A percentile compares a stretch with the other conserved stretches of the same genome.
These are phyloP conservation scores for Orcinus orca DNA, from an alignment of 2,113 vertebrate genomes.

Conservation along the genomic window DNA sequence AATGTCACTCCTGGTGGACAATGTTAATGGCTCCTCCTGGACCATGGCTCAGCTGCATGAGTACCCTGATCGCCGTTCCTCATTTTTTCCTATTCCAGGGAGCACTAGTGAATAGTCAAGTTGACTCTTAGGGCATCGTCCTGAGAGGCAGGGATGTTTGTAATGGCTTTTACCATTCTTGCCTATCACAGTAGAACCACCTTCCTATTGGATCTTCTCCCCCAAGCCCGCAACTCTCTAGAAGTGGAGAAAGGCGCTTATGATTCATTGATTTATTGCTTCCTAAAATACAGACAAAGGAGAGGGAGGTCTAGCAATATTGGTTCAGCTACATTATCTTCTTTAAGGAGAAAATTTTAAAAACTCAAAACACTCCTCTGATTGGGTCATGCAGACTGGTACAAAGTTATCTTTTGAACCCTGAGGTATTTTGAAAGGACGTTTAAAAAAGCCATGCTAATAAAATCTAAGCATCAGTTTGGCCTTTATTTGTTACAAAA, in stretches of 20 bases:
- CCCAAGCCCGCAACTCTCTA: neutral
- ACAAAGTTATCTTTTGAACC: slow-evolving; percentile 27
- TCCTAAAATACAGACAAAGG: neutral
- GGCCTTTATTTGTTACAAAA: slow-evolving; percentile 12
- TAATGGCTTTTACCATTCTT: neutral
- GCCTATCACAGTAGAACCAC: neutral
- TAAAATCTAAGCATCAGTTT: slow-evolving; percentile 21
- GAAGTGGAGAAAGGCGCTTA: neutral
- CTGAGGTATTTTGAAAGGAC: neutral
- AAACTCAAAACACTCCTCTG: neutral
- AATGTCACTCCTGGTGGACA: neutral
- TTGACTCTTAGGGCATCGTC: neutral
- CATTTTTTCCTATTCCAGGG: neutral
- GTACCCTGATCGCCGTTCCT: neutral
- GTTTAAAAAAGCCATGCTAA: neutral
- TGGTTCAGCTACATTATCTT: neutral
- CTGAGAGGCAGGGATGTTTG: neutral
- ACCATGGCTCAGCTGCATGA: neutral
- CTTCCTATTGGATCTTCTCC: neutral
- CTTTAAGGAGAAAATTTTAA: neutral
- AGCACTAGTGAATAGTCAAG: neutral
- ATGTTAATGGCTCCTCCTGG: neutral
- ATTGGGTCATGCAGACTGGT: neutral
- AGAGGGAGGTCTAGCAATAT: neutral
- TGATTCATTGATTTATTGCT: neutral